Conservation (phyloP, 2,113 vertebrate genomes). For the Bufo gargarizans region DNA sequence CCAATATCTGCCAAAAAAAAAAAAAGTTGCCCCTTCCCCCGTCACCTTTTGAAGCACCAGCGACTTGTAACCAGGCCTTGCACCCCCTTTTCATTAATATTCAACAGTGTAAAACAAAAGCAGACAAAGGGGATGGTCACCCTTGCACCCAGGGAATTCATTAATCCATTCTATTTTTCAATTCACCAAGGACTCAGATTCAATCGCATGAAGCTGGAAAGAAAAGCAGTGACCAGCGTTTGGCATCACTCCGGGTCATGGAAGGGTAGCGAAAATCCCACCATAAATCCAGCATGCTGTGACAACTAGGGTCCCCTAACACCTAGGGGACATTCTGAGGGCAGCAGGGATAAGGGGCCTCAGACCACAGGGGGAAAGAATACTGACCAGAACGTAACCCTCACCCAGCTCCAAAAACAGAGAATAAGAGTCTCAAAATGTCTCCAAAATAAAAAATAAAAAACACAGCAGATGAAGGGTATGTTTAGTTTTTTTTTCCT, state of each 20-base stretch:
- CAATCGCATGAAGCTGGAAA: slow-evolving; percentile 65
- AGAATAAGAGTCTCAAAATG: not conserved
- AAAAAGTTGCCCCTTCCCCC: slow-evolving; percentile 57
- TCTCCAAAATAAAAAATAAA: not conserved
- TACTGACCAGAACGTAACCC: slow-evolving; percentile 32
- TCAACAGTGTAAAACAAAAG: slow-evolving; percentile 71
- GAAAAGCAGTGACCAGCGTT: slow-evolving; percentile 56
- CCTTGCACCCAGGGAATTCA: slow-evolving; percentile 64
- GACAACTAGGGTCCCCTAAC: slow-evolving; percentile 47
- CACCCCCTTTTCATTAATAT: slow-evolving; percentile 72
- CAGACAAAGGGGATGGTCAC: slow-evolving; percentile 63
- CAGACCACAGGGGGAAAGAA: not conserved
- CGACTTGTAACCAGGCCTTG: slow-evolving; percentile 63
- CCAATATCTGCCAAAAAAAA: slow-evolving; percentile 67
- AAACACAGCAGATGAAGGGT: not conserved
- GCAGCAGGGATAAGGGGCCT: slow-evolving; percentile 22
- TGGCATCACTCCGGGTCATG: slow-evolving; percentile 60
- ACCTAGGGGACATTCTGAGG: slow-evolving; percentile 33
- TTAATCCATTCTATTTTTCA: slow-evolving; percentile 65
- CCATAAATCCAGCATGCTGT: slow-evolving; percentile 54
- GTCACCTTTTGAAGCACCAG: slow-evolving; percentile 63
- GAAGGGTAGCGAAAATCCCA: slow-evolving; percentile 55
- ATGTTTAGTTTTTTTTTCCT: not conserved
- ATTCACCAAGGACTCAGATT: slow-evolving; percentile 63
- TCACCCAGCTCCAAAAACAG: not conserved